Conservation (phyloP, 2,888 invertebrate genomes). For the Drosophila peninsularis region DNA sequence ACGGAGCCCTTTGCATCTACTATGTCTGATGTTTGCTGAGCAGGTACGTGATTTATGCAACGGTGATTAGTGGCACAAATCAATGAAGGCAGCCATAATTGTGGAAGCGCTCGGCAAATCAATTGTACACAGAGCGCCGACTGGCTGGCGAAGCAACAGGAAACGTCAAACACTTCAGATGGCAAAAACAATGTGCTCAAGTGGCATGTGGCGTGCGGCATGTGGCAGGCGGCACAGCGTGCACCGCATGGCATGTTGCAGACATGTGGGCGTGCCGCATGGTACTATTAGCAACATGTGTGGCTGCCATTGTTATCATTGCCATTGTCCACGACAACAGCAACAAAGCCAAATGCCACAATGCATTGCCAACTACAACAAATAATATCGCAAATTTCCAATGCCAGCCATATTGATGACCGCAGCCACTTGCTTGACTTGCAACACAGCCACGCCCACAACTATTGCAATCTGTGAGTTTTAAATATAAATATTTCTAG, state of each 20-base stretch:
- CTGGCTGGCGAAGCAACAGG: slow-evolving; percentile 45
- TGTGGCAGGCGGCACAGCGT: slow-evolving; percentile 24
- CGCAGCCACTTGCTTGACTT: slow-evolving; percentile 1
- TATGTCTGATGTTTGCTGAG: slow-evolving; percentile 11
- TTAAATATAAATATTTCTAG: too few species aligned
- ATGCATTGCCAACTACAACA: slow-evolving; percentile 25
- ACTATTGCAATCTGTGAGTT: background rate
- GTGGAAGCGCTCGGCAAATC: slow-evolving; percentile 38
- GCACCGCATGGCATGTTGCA: slow-evolving; percentile 20
- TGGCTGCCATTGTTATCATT: slow-evolving; percentile 54
- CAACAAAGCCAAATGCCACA: slow-evolving; percentile 23
- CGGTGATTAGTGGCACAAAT: slow-evolving; percentile 51
- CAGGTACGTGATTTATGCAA: slow-evolving; percentile 56
- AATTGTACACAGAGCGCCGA: slow-evolving; percentile 15
- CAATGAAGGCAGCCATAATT: slow-evolving; percentile 41
- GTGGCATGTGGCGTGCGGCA: slow-evolving; percentile 32
- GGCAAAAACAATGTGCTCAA: slow-evolving; percentile 60
- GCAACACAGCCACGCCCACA: background rate
- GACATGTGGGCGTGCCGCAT: slow-evolving; percentile 36
- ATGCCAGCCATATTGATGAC: slow-evolving; percentile 26
- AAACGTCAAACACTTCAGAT: slow-evolving; percentile 66
- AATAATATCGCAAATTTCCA: slow-evolving; percentile 45
- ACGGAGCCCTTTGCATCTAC: background rate
- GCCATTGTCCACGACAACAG: slow-evolving; percentile 57
- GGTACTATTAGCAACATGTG: slow-evolving; percentile 38